phyloP scores from a whole-genome alignment of 2,888 invertebrate genomes.

The Scelioninae gen. 2 region DNA sequence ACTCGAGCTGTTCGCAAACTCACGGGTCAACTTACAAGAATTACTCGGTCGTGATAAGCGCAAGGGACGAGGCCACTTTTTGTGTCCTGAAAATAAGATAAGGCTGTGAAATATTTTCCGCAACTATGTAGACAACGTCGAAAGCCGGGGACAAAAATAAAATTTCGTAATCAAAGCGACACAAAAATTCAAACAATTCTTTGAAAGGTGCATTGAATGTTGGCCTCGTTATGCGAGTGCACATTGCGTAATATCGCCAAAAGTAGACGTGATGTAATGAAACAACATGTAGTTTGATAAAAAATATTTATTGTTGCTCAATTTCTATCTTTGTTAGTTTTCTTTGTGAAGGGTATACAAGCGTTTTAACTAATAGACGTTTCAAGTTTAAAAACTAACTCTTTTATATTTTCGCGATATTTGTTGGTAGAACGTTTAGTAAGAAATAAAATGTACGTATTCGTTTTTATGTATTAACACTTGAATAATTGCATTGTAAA shows the following conservation, averaged over 20 bases:
- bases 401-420: no score
- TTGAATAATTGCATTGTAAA: neutral
- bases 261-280: constrained; percentile 4
- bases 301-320: neutral
- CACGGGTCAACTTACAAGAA: constrained; percentile 51
- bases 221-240: neutral
- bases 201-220: neutral
- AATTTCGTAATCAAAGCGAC: constrained; percentile 41
- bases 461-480: neutral
- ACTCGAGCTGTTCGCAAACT: constrained; percentile 49
- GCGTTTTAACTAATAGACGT: no score
- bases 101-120: constrained; percentile 50
- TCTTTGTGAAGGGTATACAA: no score
- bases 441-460: no score
- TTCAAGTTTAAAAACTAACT: no score
- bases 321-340: no score
- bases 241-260: neutral
- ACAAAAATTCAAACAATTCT: constrained; percentile 31
- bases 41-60: constrained; percentile 51
- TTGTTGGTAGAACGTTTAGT: no score
- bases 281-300: constrained; percentile 14
- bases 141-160: constrained; percentile 38
- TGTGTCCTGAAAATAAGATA: constrained; percentile 54
- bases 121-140: constrained; percentile 33
- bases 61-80: constrained; percentile 45